Conservation (phyloP, 2,797 vertebrate species). For the Graptemys geographica region DNA sequence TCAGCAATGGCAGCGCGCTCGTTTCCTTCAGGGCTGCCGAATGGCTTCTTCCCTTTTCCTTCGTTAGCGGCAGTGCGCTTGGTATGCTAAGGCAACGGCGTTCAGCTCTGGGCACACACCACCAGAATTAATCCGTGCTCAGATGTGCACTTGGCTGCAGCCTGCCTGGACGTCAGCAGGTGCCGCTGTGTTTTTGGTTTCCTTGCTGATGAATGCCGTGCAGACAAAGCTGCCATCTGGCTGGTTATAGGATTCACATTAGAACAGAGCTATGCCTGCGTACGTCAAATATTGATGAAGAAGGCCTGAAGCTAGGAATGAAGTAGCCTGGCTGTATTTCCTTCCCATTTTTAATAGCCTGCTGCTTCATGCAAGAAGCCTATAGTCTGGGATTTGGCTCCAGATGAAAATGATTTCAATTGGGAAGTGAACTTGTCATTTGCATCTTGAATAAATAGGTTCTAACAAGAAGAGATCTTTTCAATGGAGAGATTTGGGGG, state of each 20-base stretch:
- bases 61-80: rapidly evolving
- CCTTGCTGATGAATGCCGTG: rapidly evolving
- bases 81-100: rapidly evolving
- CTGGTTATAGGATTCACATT: neutral
- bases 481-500: conserved; percentile 69
- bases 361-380: conserved; percentile 31
- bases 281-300: conserved; percentile 71
- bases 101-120: rapidly evolving
- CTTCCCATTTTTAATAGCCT: conserved; percentile 67
- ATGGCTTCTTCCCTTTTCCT: neutral
- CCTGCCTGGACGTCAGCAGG: neutral
- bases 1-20: neutral
- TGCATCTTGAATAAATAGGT: conserved; percentile 70
- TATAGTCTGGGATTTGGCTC: conserved; percentile 57
- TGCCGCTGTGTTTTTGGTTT: neutral
- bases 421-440: conserved; percentile 62
- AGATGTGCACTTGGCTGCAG: rapidly evolving
- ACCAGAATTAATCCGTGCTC: rapidly evolving
- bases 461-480: conserved; percentile 66
- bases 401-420: conserved; percentile 47
- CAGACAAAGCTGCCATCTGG: conserved; percentile 5
- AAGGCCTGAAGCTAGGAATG: conserved; percentile 58
- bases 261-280: conserved; percentile 25
- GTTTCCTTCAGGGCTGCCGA: neutral
- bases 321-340: conserved; percentile 49